These are phyloP conservation scores for Xestobium rufovillosum DNA, from an alignment of 2,888 invertebrate species.

Conservation along the genomic window DNA sequence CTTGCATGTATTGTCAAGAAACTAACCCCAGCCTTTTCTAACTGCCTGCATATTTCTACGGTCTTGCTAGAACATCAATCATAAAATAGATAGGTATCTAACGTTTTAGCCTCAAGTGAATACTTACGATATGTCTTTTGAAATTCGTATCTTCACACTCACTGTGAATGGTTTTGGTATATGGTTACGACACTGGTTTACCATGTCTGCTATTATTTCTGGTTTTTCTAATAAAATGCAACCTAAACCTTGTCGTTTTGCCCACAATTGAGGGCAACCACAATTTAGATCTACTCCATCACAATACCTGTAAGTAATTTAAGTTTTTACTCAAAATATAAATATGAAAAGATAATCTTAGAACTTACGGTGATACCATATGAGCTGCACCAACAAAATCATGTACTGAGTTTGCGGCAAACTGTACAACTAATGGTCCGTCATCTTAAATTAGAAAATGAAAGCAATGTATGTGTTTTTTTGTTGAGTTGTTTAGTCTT, in stretches of 20 bases:
- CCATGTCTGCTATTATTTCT: constrained; percentile 72
- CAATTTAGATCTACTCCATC: constrained; percentile 96
- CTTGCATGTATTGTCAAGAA: constrained; percentile 90
- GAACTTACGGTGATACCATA: constrained; percentile 66
- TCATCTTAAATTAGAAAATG: constrained; percentile 50
- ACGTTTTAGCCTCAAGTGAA: not conserved
- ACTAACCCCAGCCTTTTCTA: constrained; percentile 80
- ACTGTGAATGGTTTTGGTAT: constrained; percentile 71
- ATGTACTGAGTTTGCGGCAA: constrained; percentile 78
- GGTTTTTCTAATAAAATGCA: constrained; percentile 77
- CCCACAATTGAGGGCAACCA: constrained; percentile 97
- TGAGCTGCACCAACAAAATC: constrained; percentile 83
- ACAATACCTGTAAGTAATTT: constrained; percentile 52
- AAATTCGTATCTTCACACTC: constrained; percentile 86
- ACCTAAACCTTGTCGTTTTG: constrained; percentile 84
- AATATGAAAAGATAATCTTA: constrained; percentile 2
- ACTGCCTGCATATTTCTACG: constrained; percentile 68
- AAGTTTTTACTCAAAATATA: not conserved
- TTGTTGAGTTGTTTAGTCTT: not conserved
- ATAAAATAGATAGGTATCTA: constrained; percentile 1
- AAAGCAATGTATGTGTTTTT: constrained; percentile 7
- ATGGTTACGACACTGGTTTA: constrained; percentile 65
- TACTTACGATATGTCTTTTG: constrained; percentile 54
- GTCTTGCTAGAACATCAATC: constrained; percentile 48
- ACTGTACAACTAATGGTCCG: constrained; percentile 84